Conservation (phyloP, 1,140 invertebrate genomes). For the Scaptomyza hsui region DNA sequence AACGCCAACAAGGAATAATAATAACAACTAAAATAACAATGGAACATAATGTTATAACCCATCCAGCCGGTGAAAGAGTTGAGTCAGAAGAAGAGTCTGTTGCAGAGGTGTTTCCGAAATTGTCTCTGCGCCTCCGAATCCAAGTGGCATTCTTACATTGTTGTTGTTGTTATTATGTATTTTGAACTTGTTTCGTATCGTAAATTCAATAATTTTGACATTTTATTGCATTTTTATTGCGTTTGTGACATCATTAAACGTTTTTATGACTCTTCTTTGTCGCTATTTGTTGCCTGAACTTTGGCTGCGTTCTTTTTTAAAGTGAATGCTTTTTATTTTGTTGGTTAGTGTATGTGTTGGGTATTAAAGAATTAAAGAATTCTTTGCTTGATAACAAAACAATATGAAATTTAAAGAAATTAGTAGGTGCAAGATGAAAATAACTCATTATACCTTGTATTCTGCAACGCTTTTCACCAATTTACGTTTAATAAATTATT, state of each 20-base stretch:
- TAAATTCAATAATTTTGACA: conserved; percentile 84
- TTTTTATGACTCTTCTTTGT: conserved; percentile 83
- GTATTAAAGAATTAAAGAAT: conserved; percentile 4
- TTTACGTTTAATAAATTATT: too few species aligned
- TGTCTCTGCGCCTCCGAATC: conserved; percentile 22
- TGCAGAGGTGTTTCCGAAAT: conserved; percentile 63
- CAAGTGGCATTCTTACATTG: conserved; percentile 36
- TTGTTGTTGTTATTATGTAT: conserved; percentile 50
- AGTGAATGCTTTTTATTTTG: conserved; percentile 8
- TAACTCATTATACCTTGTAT: too few species aligned
- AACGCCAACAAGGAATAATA: conserved; percentile 28
- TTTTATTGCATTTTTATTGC: conserved; percentile 84
- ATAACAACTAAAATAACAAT: conserved; percentile 65
- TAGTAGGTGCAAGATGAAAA: too few species aligned
- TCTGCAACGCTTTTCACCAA: too few species aligned
- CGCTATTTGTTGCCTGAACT: conserved; percentile 69
- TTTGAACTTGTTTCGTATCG: conserved; percentile 82
- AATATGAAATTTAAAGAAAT: too few species aligned
- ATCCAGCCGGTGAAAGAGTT: conserved; percentile 67
- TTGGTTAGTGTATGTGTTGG: not conserved
- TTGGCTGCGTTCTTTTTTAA: conserved; percentile 49
- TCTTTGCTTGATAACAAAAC: not conserved
- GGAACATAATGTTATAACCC: conserved; percentile 71
- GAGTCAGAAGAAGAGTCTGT: conserved; percentile 19
- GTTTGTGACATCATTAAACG: conserved; percentile 83